Evolutionary conservation across 2,113 vertebrate species (phyloP), one percentile per base, ranked within the genome.

Genomic region (Ammodytes dubius): DNA sequence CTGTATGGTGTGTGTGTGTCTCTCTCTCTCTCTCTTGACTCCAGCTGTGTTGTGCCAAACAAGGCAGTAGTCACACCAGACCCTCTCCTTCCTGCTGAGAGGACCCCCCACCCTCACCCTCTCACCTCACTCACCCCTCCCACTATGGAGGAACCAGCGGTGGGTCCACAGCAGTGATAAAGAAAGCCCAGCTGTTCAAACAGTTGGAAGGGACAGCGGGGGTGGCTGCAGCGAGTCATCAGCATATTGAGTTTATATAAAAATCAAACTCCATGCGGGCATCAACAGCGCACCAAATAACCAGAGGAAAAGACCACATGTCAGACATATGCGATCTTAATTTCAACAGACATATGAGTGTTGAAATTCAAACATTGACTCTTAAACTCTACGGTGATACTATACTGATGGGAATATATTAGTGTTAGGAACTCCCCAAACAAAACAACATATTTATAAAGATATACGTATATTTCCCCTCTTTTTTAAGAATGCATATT

Each of bases 121-220:
- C 77, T 79, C 84, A 86, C 87, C 86, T 85, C 75, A 71, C 61
- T 54, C 72, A 79, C 70, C 77, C 76, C 93, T 93, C 95, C 87
- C 87, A 93, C 93, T 65, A 63, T 27, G 57, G 92, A 93, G 90
- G 94, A 96, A 95, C 93, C 84, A 90, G 95, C 94, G 94, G 95
- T 92, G 89, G 91, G 95, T 91, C 92, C 89, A 87, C 95, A 91
- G 91, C 90, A 83, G 87, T 96, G 95, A 94, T 95, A 87, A 87
- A 90, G 86, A 85, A 95, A 91, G 80, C 81, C 86, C 96, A 98
- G 97, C 97, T 99, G 96, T 97, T 97, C 95, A 97, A 97, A 97
- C 94, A 97, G 93, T 95, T 79, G 83, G 81, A 67, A 19, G 75
- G 60, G 6, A 69, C 68, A 49, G 77, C 2, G n/a, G 74, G 87